A percentile compares a stretch with the other conserved stretches of the same genome.
Evolutionary conservation across 1,140 invertebrate species (phyloP).

Genomic region (Drosophila littoralis): DNA sequence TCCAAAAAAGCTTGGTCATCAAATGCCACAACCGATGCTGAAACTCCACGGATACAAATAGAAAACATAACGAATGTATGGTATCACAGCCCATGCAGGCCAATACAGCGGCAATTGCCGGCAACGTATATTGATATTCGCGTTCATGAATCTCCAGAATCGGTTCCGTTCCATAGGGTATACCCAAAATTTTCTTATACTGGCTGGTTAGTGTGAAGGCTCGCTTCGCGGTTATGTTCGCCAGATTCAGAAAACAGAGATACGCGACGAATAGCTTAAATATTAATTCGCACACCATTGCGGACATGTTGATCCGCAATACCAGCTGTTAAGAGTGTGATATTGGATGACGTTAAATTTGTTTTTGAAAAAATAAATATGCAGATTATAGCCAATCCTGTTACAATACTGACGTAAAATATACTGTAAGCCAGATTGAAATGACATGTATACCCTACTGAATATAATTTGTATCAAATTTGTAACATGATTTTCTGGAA

Average conservation of each 20-base stretch:
- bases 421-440: too few species aligned
- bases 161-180: constrained; percentile 8
- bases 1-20: constrained; percentile 10
- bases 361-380: background rate
- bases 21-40: background rate
- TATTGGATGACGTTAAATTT: constrained; percentile 1
- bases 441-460: too few species aligned
- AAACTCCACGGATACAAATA: background rate
- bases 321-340: background rate
- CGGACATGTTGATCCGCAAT: background rate
- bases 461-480: too few species aligned
- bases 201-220: background rate
- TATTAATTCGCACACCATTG: background rate
- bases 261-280: background rate
- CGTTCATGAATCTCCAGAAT: background rate
- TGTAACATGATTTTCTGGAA: too few species aligned
- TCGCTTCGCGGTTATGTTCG: background rate
- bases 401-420: background rate
- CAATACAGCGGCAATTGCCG: background rate
- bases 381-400: background rate
- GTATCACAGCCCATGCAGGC: background rate
- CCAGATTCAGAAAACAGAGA: constrained; percentile 3
- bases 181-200: background rate
- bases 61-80: background rate
- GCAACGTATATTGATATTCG: background rate